A percentile compares a stretch with the other conserved stretches of the same genome.
Evolutionary conservation across 2,888 invertebrate genomes (phyloP).

Genomic region (Lamellibrachia satsuma): DNA sequence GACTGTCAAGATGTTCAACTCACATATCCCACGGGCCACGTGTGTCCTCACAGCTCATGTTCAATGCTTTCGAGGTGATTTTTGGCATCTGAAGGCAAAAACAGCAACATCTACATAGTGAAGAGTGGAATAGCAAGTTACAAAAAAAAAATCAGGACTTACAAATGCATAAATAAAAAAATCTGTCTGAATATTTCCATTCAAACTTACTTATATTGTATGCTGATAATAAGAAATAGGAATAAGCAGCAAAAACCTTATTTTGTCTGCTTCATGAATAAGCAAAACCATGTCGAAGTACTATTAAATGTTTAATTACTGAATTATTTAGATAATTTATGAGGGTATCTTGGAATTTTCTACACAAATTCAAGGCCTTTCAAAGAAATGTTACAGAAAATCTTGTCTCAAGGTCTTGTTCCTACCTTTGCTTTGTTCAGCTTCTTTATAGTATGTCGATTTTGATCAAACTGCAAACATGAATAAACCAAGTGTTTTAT

Average conservation of each 20-base stretch:
- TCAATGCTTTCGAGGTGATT: neutral
- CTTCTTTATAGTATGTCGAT: neutral
- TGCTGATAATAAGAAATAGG: no score
- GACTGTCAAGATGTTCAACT: neutral
- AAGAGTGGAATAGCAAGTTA: no score
- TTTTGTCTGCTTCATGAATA: no score
- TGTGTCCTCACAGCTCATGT: neutral
- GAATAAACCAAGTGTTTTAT: neutral
- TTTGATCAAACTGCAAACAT: neutral
- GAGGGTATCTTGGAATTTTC: no score
- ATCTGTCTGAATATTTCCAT: no score
- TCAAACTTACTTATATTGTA: no score
- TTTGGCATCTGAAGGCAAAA: neutral
- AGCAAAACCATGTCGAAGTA: neutral
- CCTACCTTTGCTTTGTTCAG: conserved; percentile 4
- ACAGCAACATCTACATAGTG: neutral
- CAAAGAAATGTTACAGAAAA: no score
- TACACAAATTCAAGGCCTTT: no score
- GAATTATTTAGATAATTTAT: no score
- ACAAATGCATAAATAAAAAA: no score
- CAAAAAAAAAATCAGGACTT: no score
- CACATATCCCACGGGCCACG: neutral
- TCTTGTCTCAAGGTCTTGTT: neutral
- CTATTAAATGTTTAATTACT: neutral
- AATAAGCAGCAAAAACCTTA: no score